These are phyloP conservation scores for Protaetia brevitarsis DNA, from an alignment of 1,140 invertebrate species.

Conservation along the genomic window DNA sequence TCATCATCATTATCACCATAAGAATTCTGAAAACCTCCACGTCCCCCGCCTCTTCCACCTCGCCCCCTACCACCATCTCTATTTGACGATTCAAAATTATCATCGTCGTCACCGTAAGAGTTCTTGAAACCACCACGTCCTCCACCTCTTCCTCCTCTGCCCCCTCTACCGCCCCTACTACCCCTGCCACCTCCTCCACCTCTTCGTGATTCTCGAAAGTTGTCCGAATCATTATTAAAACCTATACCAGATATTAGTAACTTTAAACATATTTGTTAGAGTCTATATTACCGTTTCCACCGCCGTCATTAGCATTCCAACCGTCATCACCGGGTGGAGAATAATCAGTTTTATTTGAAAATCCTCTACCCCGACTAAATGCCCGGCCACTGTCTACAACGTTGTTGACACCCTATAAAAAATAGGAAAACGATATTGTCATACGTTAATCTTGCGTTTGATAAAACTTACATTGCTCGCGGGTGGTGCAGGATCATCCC, in stretches of 20 bases:
- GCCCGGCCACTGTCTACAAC: conserved; percentile 1
- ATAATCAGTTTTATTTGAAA: conserved; percentile 4
- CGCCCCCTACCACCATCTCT: conserved; percentile 19
- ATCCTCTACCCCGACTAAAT: conserved; percentile 23
- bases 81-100: conserved; percentile 6
- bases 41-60: conserved; percentile 20
- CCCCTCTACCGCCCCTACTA: background rate
- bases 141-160: background rate
- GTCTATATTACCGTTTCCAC: background rate
- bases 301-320: background rate
- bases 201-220: background rate
- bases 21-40: background rate
- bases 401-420: background rate
- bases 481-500: conserved; percentile 14
- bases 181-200: background rate
- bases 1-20: conserved; percentile 5
- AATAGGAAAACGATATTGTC: background rate
- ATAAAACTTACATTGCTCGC: background rate
- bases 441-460: background rate
- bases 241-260: background rate
- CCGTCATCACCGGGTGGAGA: conserved; percentile 36
- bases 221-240: background rate
- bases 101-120: background rate
- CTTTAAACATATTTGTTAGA: background rate
- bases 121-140: background rate